Conservation (phyloP, 2,113 vertebrate species). For the Myrmecophaga tridactyla region DNA sequence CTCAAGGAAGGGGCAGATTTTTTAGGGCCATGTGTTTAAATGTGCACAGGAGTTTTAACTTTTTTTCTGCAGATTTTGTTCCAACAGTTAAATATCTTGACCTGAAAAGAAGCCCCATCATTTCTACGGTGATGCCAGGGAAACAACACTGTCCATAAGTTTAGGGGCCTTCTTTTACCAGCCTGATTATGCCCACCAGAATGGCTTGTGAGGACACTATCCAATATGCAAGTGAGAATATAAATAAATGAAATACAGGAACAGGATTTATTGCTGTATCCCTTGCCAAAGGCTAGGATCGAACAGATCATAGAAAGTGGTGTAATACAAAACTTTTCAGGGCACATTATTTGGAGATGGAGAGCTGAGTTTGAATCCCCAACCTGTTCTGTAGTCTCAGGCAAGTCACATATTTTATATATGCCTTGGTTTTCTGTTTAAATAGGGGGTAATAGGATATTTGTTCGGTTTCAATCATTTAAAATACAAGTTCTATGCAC, state of each 20-base stretch:
- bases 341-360: neutral
- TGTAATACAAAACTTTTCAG: rapidly evolving
- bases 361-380: neutral
- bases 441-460: neutral
- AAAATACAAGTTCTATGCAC: neutral
- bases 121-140: neutral
- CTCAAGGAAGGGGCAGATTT: neutral
- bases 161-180: neutral
- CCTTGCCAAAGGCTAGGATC: no score
- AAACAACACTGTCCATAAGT: rapidly evolving
- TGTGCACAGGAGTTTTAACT: neutral
- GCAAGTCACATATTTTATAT: neutral
- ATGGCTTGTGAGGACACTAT: neutral
- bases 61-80: neutral
- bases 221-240: neutral
- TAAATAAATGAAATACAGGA: neutral
- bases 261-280: neutral
- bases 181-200: neutral
- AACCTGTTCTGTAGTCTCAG: neutral
- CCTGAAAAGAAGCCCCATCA: neutral
- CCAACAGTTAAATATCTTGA: neutral
- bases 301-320: neutral
- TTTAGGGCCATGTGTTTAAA: neutral
- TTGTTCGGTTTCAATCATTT: neutral
- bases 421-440: neutral